phyloP scores from a whole-genome alignment of 2,797 vertebrate species.

The Cuculus canorus region DNA sequence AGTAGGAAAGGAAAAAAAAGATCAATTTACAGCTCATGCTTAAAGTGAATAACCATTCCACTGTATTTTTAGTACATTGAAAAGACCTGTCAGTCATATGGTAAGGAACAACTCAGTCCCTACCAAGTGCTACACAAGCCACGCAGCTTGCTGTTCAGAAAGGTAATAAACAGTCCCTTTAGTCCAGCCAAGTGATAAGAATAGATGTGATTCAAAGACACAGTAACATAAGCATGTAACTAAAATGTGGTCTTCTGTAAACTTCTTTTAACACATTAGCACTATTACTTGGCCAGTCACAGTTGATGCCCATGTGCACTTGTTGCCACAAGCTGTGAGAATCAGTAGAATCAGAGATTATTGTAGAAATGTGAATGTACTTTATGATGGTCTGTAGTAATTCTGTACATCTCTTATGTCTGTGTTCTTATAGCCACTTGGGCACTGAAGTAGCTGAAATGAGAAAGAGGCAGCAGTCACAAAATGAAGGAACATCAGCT shows the following conservation, averaged over 20 bases:
- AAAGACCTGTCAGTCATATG: not conserved
- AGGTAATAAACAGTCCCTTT: not conserved
- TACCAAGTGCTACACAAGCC: conserved; percentile 14
- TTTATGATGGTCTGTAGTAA: not conserved
- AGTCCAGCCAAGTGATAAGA: not conserved
- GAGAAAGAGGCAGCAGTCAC: conserved; percentile 97
- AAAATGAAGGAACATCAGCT: conserved; percentile 90
- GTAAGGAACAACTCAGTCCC: not conserved
- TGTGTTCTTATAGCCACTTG: conserved; percentile 74
- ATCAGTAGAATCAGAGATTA: not conserved
- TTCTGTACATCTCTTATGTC: conserved; percentile 54
- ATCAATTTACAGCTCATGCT: not conserved
- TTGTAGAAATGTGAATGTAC: conserved; percentile 48
- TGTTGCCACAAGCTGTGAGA: not conserved
- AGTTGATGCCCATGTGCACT: not conserved
- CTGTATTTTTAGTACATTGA: not conserved
- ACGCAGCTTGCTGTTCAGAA: not conserved
- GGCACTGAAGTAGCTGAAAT: conserved; percentile 91
- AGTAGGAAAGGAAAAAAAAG: not conserved
- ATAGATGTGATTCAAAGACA: not conserved
- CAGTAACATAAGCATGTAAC: accelerated
- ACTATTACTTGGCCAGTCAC: not conserved
- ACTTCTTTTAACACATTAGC: not conserved
- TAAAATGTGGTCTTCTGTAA: not conserved
- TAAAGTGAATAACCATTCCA: not conserved